Conservation (phyloP, 2,797 vertebrate species). For the Thamnophis elegans region DNA sequence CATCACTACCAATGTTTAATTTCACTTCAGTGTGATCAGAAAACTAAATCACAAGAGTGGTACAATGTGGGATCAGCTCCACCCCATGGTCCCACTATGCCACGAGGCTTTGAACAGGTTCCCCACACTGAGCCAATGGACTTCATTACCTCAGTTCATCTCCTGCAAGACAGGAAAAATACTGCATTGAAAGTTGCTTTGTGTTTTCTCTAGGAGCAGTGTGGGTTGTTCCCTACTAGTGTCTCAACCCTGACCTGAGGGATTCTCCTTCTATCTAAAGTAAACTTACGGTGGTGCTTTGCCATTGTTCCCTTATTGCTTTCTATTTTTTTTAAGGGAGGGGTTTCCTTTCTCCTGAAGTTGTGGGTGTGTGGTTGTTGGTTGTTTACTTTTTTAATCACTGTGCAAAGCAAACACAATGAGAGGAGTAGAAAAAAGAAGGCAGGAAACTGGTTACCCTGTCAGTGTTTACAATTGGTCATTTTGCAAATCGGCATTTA, state of each 20-base stretch:
- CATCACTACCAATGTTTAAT: no score
- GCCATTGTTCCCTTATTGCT: neutral
- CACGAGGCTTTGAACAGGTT: no score
- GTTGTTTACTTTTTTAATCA: neutral
- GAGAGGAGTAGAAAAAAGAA: neutral
- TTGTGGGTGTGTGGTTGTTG: neutral
- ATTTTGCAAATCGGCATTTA: neutral
- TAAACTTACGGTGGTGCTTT: neutral
- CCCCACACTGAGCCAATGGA: neutral
- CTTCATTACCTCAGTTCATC: neutral
- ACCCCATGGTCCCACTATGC: no score
- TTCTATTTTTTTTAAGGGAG: neutral
- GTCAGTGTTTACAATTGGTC: neutral
- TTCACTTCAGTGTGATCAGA: no score
- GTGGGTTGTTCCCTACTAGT: neutral
- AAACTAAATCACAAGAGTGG: no score
- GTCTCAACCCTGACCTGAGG: neutral
- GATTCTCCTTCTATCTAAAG: neutral
- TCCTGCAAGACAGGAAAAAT: neutral
- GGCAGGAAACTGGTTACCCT: neutral
- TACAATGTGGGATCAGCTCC: no score
- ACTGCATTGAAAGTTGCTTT: neutral
- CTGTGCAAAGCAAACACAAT: neutral
- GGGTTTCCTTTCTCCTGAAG: neutral
- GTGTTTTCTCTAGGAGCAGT: neutral